A percentile compares a stretch with the other conserved stretches of the same genome.
These are phyloP conservation scores for Amblyjoppa fuscipennis DNA, from an alignment of 2,888 invertebrate species.

Conservation along the genomic window DNA sequence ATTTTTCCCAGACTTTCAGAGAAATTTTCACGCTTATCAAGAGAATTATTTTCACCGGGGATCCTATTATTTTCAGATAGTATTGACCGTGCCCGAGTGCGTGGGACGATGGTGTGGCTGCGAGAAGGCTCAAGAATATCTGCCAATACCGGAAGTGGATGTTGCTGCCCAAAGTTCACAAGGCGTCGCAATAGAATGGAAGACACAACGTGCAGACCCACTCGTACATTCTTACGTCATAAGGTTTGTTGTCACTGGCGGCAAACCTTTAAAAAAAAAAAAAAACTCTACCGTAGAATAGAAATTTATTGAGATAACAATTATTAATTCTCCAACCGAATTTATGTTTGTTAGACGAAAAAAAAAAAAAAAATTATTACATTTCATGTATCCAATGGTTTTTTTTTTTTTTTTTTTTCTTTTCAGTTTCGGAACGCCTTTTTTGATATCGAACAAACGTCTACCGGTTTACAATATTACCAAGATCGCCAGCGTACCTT, in stretches of 20 bases:
- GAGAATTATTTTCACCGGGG: no score
- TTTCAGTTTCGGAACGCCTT: conserved; percentile 77
- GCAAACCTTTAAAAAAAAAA: background rate
- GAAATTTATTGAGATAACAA: background rate
- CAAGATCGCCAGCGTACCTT: conserved; percentile 71
- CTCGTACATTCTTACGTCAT: conserved; percentile 72
- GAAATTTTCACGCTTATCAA: no score
- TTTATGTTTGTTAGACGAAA: background rate
- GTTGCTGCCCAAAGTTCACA: conserved; percentile 52
- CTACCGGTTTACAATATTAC: conserved; percentile 79
- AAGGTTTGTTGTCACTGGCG: conserved; percentile 71
- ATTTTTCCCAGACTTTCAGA: no score
- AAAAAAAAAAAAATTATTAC: conserved; percentile 19
- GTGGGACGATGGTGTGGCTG: conserved; percentile 78
- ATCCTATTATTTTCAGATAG: conserved; percentile 68
- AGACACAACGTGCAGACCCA: conserved; percentile 50
- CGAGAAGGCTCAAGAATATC: conserved; percentile 59
- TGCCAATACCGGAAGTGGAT: conserved; percentile 76
- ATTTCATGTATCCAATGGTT: conserved; percentile 9
- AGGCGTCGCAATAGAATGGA: conserved; percentile 75
- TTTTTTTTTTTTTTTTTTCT: conserved; percentile 62
- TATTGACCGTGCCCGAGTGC: conserved; percentile 79
- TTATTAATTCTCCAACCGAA: background rate
- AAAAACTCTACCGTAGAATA: background rate
- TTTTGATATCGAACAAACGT: conserved; percentile 77